phyloP scores from a whole-genome alignment of 2,113 vertebrate species.

The Polyodon spathula region DNA sequence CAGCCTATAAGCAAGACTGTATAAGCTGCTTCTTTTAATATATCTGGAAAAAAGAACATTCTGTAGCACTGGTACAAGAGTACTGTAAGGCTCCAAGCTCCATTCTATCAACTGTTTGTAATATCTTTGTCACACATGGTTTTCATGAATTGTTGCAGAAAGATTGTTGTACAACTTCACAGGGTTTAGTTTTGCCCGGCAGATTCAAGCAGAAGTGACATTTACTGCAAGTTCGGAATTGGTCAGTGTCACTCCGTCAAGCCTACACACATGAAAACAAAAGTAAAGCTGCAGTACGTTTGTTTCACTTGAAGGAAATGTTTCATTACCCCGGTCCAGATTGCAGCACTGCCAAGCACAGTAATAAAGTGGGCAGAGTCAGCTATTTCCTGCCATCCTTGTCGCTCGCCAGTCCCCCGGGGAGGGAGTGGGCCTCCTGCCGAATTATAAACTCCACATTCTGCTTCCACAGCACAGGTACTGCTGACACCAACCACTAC shows the following conservation, averaged over 20 bases:
- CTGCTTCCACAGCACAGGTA: constrained; percentile 29
- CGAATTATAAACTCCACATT: constrained; percentile 33
- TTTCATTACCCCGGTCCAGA: constrained; percentile 27
- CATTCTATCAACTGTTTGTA: too few species aligned
- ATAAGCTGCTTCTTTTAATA: too few species aligned
- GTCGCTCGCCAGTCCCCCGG: constrained; percentile 36
- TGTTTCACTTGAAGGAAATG: constrained; percentile 38
- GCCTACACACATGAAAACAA: constrained; percentile 19
- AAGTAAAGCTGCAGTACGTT: constrained; percentile 17
- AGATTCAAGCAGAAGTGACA: too few species aligned
- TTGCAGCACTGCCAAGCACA: constrained; percentile 35
- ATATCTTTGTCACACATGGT: too few species aligned
- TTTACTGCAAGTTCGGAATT: too few species aligned
- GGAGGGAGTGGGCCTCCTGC: constrained; percentile 21
- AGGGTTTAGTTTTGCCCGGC: too few species aligned
- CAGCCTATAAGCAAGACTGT: too few species aligned
- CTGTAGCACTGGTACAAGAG: too few species aligned
- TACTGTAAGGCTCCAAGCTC: too few species aligned
- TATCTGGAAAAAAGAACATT: too few species aligned
- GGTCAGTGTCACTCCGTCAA: neutral
- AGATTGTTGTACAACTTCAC: too few species aligned
- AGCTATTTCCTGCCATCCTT: constrained; percentile 42
- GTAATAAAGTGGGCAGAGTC: constrained; percentile 43
- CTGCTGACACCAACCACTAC: neutral
- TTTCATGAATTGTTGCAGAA: too few species aligned